These are phyloP conservation scores for Chrosomus eos DNA, from an alignment of 2,797 vertebrate species.

Conservation along the genomic window DNA sequence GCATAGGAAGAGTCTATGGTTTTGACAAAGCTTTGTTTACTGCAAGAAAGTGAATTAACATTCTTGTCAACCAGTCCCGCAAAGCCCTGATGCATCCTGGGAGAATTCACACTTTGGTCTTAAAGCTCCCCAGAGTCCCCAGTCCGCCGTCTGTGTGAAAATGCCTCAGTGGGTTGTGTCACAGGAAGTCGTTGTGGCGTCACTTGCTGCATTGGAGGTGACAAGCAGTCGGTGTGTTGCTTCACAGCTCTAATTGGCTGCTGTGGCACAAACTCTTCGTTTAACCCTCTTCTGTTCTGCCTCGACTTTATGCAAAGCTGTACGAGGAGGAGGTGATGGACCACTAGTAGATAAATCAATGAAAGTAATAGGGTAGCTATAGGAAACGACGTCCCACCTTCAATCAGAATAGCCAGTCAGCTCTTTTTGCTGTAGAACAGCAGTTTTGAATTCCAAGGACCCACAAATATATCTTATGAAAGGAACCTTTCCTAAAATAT, in stretches of 20 bases:
- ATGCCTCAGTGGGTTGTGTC: conserved; percentile 19
- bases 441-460: background rate
- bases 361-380: background rate
- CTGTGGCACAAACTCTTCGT: conserved; percentile 65
- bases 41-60: conserved; percentile 2
- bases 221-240: conserved; percentile 24
- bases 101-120: conserved; percentile 7
- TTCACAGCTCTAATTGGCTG: conserved; percentile 73
- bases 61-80: background rate
- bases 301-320: background rate
- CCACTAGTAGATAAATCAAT: conserved; percentile 1
- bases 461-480: background rate
- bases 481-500: background rate
- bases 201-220: conserved; percentile 19
- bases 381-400: background rate
- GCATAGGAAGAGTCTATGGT: background rate
- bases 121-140: conserved; percentile 12
- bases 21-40: background rate
- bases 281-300: conserved; percentile 20
- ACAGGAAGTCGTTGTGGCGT: background rate
- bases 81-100: conserved; percentile 24
- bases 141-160: background rate
- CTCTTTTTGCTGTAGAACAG: background rate
- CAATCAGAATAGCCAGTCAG: background rate
- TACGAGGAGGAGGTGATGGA: background rate